Percentiles rank a stretch among this genome's conserved stretches.
Conservation (phyloP, 2,888 invertebrate species). For the Brachypalpus laphriformis region DNA sequence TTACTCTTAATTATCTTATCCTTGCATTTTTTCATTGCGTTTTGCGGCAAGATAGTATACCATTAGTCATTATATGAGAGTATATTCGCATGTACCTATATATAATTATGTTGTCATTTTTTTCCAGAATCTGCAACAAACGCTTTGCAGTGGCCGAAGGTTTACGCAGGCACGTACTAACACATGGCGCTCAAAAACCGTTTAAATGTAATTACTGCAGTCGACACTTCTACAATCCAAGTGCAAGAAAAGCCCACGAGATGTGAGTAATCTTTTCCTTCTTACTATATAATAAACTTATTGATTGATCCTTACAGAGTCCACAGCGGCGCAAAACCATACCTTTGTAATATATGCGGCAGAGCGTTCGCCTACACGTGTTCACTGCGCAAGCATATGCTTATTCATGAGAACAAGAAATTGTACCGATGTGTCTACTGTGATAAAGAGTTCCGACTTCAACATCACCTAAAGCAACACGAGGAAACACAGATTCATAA, state of each 20-base stretch:
- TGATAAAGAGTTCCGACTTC: constrained; percentile 80
- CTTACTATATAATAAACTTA: background rate
- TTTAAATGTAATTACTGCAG: constrained; percentile 80
- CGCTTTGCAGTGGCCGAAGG: constrained; percentile 80
- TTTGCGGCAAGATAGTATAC: too few relatives aligned
- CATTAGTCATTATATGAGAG: too few relatives aligned
- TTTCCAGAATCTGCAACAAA: constrained; percentile 78
- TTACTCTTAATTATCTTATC: too few relatives aligned
- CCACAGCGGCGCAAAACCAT: constrained; percentile 80
- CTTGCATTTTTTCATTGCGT: too few relatives aligned
- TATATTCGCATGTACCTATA: too few relatives aligned
- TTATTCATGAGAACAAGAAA: constrained; percentile 80
- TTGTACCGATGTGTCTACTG: constrained; percentile 80
- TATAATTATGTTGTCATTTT: too few relatives aligned
- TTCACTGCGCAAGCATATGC: constrained; percentile 79
- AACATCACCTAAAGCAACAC: constrained; percentile 81
- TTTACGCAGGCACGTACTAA: constrained; percentile 80
- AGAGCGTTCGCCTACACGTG: constrained; percentile 80
- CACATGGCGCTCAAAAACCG: constrained; percentile 80
- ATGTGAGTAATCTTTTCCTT: constrained; percentile 76
- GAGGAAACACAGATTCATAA: constrained; percentile 80
- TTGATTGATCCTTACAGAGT: constrained; percentile 71
- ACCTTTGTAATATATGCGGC: constrained; percentile 79
- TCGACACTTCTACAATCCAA: constrained; percentile 80
- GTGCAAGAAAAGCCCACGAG: constrained; percentile 80